Percentiles rank a stretch among this genome's conserved stretches.
Conservation (phyloP, 2,888 invertebrate genomes). For the Trisateles emortualis region DNA sequence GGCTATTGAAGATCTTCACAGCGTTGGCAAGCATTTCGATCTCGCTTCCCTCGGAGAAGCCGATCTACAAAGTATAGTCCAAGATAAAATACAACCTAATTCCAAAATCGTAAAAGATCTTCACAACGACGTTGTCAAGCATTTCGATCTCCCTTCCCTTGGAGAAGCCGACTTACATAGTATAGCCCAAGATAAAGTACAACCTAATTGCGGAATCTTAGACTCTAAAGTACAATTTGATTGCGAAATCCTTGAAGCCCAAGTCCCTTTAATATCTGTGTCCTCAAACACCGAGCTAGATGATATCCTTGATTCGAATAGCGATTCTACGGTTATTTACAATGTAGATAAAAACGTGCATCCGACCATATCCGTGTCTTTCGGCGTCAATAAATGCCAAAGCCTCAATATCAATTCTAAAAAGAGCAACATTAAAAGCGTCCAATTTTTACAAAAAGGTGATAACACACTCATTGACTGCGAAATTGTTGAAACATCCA, state of each 20-base stretch:
- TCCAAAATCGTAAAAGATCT: background rate
- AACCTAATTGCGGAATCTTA: constrained; percentile 6
- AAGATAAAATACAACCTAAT: constrained; percentile 16
- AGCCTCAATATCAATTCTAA: constrained; percentile 64
- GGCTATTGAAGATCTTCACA: constrained; percentile 57
- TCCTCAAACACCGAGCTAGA: constrained; percentile 56
- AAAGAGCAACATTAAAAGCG: constrained; percentile 63
- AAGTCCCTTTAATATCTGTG: constrained; percentile 40
- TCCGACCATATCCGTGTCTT: constrained; percentile 60
- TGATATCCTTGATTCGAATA: constrained; percentile 29
- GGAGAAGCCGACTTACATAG: constrained; percentile 7
- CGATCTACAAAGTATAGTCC: constrained; percentile 10
- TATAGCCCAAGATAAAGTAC: constrained; percentile 11
- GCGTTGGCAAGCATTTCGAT: constrained; percentile 31
- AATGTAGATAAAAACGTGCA: constrained; percentile 38
- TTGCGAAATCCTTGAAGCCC: background rate
- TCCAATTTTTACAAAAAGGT: constrained; percentile 54
- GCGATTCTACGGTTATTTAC: constrained; percentile 52
- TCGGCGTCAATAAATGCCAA: constrained; percentile 63
- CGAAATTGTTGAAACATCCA: constrained; percentile 62
- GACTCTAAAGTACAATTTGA: background rate
- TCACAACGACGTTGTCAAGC: constrained; percentile 31
- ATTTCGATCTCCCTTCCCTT: constrained; percentile 23
- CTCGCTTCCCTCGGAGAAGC: constrained; percentile 8
- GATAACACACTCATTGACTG: constrained; percentile 64